phyloP scores from a whole-genome alignment of 2,797 vertebrate species.

The Philypnodon macrostomus region DNA sequence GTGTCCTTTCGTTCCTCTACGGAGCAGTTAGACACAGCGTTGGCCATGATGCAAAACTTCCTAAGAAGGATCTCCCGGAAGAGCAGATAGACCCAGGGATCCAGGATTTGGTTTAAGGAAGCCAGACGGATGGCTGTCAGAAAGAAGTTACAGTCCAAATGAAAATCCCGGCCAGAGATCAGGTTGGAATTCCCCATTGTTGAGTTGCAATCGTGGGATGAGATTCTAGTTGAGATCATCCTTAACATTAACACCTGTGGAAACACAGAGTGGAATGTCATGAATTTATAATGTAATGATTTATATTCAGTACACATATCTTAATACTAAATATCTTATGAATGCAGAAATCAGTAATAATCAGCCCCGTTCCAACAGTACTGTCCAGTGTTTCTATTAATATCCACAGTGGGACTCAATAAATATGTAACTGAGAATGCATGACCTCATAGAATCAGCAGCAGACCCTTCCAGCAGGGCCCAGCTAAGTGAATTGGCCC shows the following conservation, averaged over 20 bases:
- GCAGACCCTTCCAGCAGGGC: conserved; percentile 56
- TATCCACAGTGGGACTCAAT: conserved; percentile 34
- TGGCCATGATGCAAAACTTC: conserved; percentile 89
- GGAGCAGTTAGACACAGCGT: conserved; percentile 86
- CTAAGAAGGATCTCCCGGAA: conserved; percentile 90
- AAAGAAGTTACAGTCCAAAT: conserved; percentile 84
- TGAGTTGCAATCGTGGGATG: conserved; percentile 80
- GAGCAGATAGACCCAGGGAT: conserved; percentile 97
- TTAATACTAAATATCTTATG: background rate
- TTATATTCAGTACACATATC: background rate
- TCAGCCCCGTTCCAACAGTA: background rate
- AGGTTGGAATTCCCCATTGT: background rate
- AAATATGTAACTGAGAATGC: conserved; percentile 43
- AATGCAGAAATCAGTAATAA: background rate
- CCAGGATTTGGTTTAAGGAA: conserved; percentile 96
- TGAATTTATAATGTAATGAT: too few species aligned
- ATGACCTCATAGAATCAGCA: conserved; percentile 52
- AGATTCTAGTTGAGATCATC: conserved; percentile 83
- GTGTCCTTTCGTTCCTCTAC: conserved; percentile 74
- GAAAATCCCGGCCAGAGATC: conserved; percentile 44
- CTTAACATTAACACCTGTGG: conserved; percentile 88
- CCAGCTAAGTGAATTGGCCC: conserved; percentile 57
- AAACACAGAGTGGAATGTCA: background rate
- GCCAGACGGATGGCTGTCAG: conserved; percentile 90
- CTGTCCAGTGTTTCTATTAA: conserved; percentile 35